Conservation (phyloP, 1,140 invertebrate species). For the Mycetomoellerius zeteki region DNA sequence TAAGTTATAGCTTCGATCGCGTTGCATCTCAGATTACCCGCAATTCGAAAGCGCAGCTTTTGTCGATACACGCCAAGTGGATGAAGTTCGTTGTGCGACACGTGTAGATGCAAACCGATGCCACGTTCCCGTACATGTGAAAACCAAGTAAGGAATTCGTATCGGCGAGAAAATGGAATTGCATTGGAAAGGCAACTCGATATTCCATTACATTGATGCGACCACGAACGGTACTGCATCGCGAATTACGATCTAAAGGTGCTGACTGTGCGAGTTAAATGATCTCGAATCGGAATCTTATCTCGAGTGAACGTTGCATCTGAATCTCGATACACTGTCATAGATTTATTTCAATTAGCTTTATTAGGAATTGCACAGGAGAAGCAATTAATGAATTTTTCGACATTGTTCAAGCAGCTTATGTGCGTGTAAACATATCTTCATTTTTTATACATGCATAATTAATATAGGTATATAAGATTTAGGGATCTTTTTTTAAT, state of each 20-base stretch:
- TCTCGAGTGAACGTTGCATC: not conserved
- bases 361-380: too few species aligned
- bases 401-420: not conserved
- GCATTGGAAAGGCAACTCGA: constrained; percentile 66
- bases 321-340: not conserved
- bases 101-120: constrained; percentile 59
- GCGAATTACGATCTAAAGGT: constrained; percentile 47
- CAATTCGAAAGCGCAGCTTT: not conserved
- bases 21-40: constrained; percentile 4
- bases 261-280: constrained; percentile 31
- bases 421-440: not conserved
- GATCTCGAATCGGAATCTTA: constrained; percentile 29
- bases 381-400: not conserved
- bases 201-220: constrained; percentile 72
- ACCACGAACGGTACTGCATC: constrained; percentile 46
- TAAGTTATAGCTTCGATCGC: not conserved
- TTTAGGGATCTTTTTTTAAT: not conserved
- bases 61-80: not conserved
- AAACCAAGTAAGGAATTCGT: constrained; percentile 29
- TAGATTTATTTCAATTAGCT: not conserved
- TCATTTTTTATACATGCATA: not conserved
- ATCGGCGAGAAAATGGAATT: constrained; percentile 49
- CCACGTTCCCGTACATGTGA: not conserved
- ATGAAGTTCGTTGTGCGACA: constrained; percentile 42
- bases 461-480: not conserved